Percentiles rank a stretch among this genome's conserved stretches.
These are phyloP conservation scores for Arizona elegans DNA, from an alignment of 2,113 vertebrate genomes.

Conservation along the genomic window DNA sequence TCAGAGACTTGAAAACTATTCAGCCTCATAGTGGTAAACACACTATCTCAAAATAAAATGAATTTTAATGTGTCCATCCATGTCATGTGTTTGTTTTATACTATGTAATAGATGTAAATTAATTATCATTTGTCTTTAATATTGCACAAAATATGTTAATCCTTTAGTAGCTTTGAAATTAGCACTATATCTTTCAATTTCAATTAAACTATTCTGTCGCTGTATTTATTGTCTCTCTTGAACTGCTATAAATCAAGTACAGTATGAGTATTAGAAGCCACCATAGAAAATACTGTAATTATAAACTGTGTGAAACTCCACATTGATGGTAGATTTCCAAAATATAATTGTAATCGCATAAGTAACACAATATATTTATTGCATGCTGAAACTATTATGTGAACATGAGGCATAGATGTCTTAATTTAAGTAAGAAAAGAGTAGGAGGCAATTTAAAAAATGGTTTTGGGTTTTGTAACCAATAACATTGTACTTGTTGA, in stretches of 20 bases:
- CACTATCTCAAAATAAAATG: neutral
- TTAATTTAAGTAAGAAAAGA: neutral
- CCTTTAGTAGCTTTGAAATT: neutral
- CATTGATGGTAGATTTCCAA: neutral
- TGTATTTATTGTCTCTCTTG: neutral
- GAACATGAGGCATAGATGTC: neutral
- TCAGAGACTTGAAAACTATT: neutral
- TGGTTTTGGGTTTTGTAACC: neutral
- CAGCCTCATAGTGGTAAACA: neutral
- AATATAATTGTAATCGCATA: neutral
- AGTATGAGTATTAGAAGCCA: neutral
- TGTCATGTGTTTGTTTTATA: neutral
- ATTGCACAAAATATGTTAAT: neutral
- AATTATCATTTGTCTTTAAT: neutral
- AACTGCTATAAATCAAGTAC: neutral
- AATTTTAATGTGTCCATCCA: neutral
- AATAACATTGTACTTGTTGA: neutral
- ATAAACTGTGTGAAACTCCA: neutral
- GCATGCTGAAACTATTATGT: neutral
- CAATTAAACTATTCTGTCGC: neutral
- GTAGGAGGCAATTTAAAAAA: neutral
- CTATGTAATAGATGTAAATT: neutral
- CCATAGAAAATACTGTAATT: neutral
- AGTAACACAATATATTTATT: neutral
- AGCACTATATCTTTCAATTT: neutral